Conservation (phyloP, 2,797 vertebrate species). For the Coendou prehensilis region DNA sequence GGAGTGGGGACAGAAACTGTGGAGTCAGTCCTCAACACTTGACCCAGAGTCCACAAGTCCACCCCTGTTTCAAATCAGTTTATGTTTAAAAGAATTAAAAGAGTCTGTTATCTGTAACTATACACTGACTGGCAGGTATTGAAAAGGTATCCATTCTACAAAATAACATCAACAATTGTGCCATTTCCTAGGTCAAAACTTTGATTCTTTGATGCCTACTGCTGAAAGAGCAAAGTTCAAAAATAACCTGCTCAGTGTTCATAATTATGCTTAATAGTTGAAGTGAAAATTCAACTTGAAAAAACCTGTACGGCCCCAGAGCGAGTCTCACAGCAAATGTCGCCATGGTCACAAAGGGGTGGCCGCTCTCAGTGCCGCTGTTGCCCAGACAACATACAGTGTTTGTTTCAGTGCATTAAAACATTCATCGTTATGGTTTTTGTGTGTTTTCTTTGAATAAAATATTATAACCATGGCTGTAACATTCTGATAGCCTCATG, state of each 20-base stretch:
- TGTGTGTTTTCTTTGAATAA: not conserved
- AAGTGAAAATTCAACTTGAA: not conserved
- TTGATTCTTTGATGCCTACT: not conserved
- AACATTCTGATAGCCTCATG: too few species aligned
- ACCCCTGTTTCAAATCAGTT: not conserved
- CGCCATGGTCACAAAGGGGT: not conserved
- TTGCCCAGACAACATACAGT: not conserved
- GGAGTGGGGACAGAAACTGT: not conserved
- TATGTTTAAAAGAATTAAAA: not conserved
- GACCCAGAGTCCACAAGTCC: not conserved
- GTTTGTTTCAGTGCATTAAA: not conserved
- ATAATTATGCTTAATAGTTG: not conserved
- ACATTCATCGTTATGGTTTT: not conserved
- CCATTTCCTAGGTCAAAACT: not conserved
- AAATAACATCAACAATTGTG: not conserved
- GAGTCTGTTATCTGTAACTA: not conserved
- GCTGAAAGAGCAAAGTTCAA: not conserved
- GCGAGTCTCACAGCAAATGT: fast-evolving
- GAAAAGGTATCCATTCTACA: not conserved
- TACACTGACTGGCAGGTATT: not conserved
- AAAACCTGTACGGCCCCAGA: not conserved
- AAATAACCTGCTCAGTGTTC: not conserved
- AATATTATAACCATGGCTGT: not conserved
- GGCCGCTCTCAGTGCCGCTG: not conserved
- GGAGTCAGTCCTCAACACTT: not conserved